Base-by-base conservation (phyloP, 1,140 invertebrate genomes). In the Brachionus rotundiformis region DNA sequence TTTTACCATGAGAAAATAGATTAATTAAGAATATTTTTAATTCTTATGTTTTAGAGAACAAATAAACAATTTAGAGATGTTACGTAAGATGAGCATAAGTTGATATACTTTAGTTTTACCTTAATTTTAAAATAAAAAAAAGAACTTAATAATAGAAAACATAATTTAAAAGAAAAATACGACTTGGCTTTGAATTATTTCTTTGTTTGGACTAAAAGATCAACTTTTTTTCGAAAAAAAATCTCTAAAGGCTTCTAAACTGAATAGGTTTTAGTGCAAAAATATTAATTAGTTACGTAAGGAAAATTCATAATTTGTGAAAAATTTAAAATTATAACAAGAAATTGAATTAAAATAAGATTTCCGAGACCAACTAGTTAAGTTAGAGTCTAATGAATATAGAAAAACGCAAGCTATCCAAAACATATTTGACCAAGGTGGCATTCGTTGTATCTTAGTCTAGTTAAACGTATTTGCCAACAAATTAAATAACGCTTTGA, bases 401-500 rank as follows among this genome's bases (percentile, higher is more conserved):
- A 29, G 23, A 63, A 63, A 63, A 63, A 11, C 29, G 29, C 61
- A 27, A 63, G 5, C 13, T 16, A 13, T 16, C 11, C 25, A 3
- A 63, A 63, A 27, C 25, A 68, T 68, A 68, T 68, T 68, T 68
- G 31, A 68, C 36, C 31, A 68, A 68, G 63, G 63, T 68, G 63
- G 63, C 63, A 68, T 68, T 68, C 33, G 29, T 68, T 68, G 29
- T 16, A 36, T 36, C 33, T 36, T 41, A 33, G 27, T 5, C 16
- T 68, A 31, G 63, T 33, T 31, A 36, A 68, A 16, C 63, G 10
- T 68, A 68, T 68, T 68, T 36, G 33, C 63, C 63, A 68, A 68
- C 27, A 68, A 44, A 73, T 73, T 73, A 73, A 73, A 73, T 73
- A 73, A 44, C 63, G 31, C 29, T 36, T 73, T 73, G 68, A 73